phyloP scores from a whole-genome alignment of 2,888 invertebrate genomes.

The Latrodectus hesperus region DNA sequence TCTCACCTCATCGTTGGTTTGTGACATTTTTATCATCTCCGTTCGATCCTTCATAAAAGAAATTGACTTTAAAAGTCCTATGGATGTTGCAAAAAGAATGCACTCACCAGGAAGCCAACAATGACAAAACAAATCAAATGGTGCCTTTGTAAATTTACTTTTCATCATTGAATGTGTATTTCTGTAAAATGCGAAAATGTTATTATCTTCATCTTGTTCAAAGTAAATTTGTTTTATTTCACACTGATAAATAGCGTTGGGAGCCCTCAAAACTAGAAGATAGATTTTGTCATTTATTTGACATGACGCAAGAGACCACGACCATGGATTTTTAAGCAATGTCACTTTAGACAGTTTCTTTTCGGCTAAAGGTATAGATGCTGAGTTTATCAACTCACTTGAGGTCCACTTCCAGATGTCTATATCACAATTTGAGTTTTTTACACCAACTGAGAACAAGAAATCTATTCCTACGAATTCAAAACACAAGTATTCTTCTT shows the following conservation, averaged over 20 bases:
- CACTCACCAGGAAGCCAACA: slow-evolving; percentile 11
- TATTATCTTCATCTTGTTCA: not conserved
- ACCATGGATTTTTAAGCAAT: not conserved
- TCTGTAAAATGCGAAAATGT: not conserved
- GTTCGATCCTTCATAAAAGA: not conserved
- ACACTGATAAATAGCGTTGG: not conserved
- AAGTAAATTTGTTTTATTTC: not conserved
- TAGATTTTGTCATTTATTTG: not conserved
- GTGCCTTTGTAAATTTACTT: not conserved
- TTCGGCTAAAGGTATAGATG: not conserved
- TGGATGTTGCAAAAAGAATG: slow-evolving; percentile 3
- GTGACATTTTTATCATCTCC: not conserved
- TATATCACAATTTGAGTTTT: not conserved
- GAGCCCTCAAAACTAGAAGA: not conserved
- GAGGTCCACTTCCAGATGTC: not conserved
- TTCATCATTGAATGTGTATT: not conserved
- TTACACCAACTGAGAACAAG: not conserved
- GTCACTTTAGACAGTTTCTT: not conserved
- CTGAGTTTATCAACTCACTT: not conserved
- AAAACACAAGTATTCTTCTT: not conserved
- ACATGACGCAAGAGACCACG: not conserved
- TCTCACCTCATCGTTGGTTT: not conserved
- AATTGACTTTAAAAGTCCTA: not conserved
- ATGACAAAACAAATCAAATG: not conserved
- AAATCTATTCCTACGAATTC: not conserved